Evolutionary conservation across 2,113 vertebrate genomes (phyloP), one percentile per base, ranked within the genome.

Genomic region (Alectura lathami): DNA sequence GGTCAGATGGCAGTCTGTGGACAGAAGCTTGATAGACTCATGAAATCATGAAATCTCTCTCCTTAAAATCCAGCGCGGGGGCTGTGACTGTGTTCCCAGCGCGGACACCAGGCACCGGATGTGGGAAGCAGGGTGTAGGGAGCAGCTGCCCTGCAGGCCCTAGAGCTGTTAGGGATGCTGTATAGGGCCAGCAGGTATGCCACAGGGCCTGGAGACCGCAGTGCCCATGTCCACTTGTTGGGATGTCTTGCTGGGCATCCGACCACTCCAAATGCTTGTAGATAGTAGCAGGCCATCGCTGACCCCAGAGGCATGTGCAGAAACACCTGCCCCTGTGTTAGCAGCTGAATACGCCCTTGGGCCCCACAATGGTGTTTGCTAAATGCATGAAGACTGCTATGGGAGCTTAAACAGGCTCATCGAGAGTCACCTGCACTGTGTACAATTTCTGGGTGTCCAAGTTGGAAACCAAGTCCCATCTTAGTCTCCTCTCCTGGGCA

Each of bases 391-490:
- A 69, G 67, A n/a, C 48, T 51, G 36, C 47, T 38, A 7, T 0
- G 2, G 60, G 77, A 94, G 2, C 47, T 47, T 53, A 48, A 59
- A 59, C 62, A 84, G 64, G 42, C n/a, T 89, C 17, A 38, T 24
- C 34, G 0, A 0, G 11, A 79, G 53, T 34, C 72, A 73, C 22
- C 27, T 21, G 40, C 17, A 70, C 43, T 6, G 4, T 7, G 20
- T 64, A 36, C 20, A 79, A 5, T 21, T 85, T 64, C 70, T 85
- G n/a, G 26, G 43, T 32, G 22, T 40, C 45, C 36, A 26, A 59
- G 38, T 38, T 7, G 1, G 74, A 89, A 96, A 85, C 34, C 0
- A 0, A 87, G 42, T 27, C 84, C 30, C 40, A 18, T 82, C 40
- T 85, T 64, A 45, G 40, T 17, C 23, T 40, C 5, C 17, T 32